Evolutionary conservation across 2,797 vertebrate genomes (phyloP), one percentile per base, ranked within the genome.

Genomic region (Sternotherus odoratus): DNA sequence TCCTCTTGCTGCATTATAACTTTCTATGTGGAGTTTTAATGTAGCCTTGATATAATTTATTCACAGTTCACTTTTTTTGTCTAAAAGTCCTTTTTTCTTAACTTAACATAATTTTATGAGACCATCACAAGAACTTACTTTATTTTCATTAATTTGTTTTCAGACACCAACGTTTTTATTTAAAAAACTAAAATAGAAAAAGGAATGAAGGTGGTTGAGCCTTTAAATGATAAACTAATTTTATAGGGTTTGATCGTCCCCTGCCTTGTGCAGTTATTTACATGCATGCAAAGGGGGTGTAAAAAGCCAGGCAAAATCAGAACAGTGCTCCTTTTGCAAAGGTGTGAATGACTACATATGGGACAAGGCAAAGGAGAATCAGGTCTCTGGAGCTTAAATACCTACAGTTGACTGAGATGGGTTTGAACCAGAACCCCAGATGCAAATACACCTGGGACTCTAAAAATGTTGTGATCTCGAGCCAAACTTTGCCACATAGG

Each of bases 401-500:
- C 30, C 26, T 83, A 26, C n/a, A 12, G 30, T 11, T 91, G 17
- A 66, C 48, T 43, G 36, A 77, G 86, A 16, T 0, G 16, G 12
- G 46, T 12, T 9, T 56, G 72, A 74, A 26, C 2, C 30, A 83
- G 30, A 39, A 75, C 3, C 4, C 0, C 0, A 23, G 11, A 39
- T 63, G 10, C 36, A 69, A 36, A 48, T 79, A 56, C 56, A 48
- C 15, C 39, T 78, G 51, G 26, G 85, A n/a, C 12, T 2, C 0
- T 36, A n/a, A 19, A 89, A 75, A 1, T 10, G 11, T 12, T 8
- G 4, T 30, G 50, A 39, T 75, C 50, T 79, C 39, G 84, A 88
- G 54, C 74, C 48, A 63, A 10, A 36, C 48, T 82, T 0, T 0
- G 53, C 7, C 7, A 1, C 43, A 81, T 0, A 0, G 57, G 30